Evolutionary conservation across 2,797 vertebrate genomes (phyloP), one percentile per base, ranked within the genome.

Genomic region (Microchirus variegatus): DNA sequence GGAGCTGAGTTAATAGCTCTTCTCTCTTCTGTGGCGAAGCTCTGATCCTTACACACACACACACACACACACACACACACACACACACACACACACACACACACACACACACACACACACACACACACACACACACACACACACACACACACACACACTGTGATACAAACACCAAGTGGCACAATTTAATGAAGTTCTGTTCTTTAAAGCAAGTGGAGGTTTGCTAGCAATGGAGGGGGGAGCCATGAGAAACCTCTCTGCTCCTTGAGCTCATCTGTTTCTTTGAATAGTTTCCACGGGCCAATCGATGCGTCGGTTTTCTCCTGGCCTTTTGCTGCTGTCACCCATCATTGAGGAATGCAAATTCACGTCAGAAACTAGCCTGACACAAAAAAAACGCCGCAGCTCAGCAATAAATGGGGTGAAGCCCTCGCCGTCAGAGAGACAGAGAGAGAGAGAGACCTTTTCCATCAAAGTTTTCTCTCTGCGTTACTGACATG

Each of bases 101-200:
- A 59, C 83, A n/a, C 58, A 31, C 53, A 44, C 56, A 9, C 50
- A 1, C 56, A n/a, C n/a, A n/a, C n/a, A n/a, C n/a, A 71, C 73
- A 0, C 84, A 52, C 81, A 87, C 88, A 87, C 89, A 78, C 91
- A 90, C 89, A 90, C 84, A 84, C 80, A 46, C 42, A 15, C 51
- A 41, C 51, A n/a, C 53, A 58, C 53, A 31, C 38, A 17, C 58
- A 31, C 53, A 44, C 56, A 9, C 50, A 1, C 56, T 0, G 84
- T 87, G 90, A 92, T 77, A 88, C 94, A 95, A 96, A 91, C 90
- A 59, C 83, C 7, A 82, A 93, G 92, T 95, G 95, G 93, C 95
- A 94, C 88, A 92, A 93, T 95, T 91, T 96, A 96, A 98, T 97
- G 97, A 97, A 98, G 96, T 96, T 94, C 93, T 96, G 94, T 95